A percentile compares a stretch with the other conserved stretches of the same genome.
Evolutionary conservation across 2,113 vertebrate species (phyloP).

Genomic region (Sarotherodon lohbergeri): DNA sequence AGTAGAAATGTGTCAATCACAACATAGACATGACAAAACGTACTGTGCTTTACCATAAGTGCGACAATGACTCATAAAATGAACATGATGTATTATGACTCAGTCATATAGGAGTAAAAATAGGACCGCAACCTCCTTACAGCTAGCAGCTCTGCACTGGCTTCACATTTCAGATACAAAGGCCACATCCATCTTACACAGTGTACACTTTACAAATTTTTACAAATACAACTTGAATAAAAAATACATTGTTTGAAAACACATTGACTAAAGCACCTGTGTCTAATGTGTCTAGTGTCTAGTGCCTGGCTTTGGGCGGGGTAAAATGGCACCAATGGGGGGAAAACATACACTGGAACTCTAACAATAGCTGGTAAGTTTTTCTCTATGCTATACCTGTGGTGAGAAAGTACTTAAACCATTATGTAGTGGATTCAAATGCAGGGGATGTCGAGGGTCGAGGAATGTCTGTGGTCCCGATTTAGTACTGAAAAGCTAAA

Average conservation of each 20-base stretch:
- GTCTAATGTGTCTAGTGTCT: neutral
- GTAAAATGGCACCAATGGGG: neutral
- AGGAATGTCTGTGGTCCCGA: accelerated
- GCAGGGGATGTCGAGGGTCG: neutral
- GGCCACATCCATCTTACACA: neutral
- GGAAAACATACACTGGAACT: neutral
- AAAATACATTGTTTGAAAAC: neutral
- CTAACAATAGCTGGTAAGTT: neutral
- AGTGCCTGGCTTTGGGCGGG: neutral
- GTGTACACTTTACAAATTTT: neutral
- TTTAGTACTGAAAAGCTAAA: neutral
- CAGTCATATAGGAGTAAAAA: neutral
- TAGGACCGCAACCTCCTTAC: neutral
- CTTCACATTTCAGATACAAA: neutral
- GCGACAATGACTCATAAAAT: neutral
- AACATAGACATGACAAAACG: neutral
- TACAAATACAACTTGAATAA: neutral
- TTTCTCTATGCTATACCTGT: neutral
- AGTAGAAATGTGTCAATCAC: neutral
- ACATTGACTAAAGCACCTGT: neutral
- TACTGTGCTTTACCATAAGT: accelerated
- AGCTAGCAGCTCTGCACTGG: neutral
- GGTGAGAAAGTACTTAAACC: neutral
- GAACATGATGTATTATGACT: neutral
- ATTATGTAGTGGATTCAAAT: neutral